These are phyloP conservation scores for Clarias macrocephalus DNA, from an alignment of 2,113 vertebrate species.

Conservation along the genomic window DNA sequence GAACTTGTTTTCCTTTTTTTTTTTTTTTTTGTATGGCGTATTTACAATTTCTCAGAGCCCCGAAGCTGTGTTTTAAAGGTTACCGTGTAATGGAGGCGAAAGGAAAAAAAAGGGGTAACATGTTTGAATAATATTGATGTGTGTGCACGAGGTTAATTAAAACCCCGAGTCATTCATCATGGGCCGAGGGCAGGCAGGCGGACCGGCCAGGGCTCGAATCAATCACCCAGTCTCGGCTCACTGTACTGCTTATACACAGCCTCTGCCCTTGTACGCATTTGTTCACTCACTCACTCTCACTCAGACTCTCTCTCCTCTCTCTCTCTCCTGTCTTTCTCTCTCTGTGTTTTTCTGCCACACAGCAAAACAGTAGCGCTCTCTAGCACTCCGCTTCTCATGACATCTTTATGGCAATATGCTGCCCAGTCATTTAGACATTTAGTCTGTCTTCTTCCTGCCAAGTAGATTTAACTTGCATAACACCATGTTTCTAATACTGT, in stretches of 20 bases:
- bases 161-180: conserved; percentile 60
- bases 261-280: conserved; percentile 22
- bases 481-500: neutral
- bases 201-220: conserved; percentile 49
- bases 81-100: conserved; percentile 55
- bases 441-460: neutral
- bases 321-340: neutral
- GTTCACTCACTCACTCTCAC: conserved; percentile 7
- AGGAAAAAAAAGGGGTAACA: conserved; percentile 47
- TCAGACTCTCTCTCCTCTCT: neutral
- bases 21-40: conserved; percentile 14
- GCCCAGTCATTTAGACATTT: neutral
- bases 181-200: conserved; percentile 36
- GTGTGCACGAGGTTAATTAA: conserved; percentile 66
- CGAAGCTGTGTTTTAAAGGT: conserved; percentile 59
- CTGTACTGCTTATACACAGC: conserved; percentile 47
- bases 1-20: conserved; percentile 18
- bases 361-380: neutral
- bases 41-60: conserved; percentile 53
- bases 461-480: conserved; percentile 12
- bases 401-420: conserved; percentile 1
- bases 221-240: conserved; percentile 52
- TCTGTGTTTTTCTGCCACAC: neutral
- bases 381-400: neutral
- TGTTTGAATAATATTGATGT: conserved; percentile 64